phyloP scores from a whole-genome alignment of 2,113 vertebrate species.

The Hemibagrus wyckioides region DNA sequence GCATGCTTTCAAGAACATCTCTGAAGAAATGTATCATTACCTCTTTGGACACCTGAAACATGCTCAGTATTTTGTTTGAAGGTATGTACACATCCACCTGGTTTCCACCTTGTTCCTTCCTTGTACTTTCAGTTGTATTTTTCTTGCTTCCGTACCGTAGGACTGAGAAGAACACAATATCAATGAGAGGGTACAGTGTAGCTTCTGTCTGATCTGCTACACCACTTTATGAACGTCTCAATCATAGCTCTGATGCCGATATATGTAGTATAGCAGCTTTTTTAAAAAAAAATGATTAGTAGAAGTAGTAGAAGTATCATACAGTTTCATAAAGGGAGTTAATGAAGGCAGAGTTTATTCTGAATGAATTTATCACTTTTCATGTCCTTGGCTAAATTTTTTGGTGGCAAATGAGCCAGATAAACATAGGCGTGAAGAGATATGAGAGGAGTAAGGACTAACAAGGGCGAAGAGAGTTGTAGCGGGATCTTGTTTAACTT shows the following conservation, averaged over 20 bases:
- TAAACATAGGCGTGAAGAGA: background rate
- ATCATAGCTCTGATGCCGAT: background rate
- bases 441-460: background rate
- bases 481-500: background rate
- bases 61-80: background rate
- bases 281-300: background rate
- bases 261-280: background rate
- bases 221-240: background rate
- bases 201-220: background rate
- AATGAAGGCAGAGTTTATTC: background rate
- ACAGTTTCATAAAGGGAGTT: background rate
- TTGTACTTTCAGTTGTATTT: too few relatives aligned
- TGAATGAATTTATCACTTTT: background rate
- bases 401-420: background rate
- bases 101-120: too few relatives aligned
- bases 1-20: background rate
- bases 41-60: background rate
- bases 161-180: too few relatives aligned
- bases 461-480: background rate
- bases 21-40: background rate
- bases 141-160: too few relatives aligned
- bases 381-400: background rate
- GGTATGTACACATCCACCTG: background rate
- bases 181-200: background rate
- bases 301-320: background rate